Conservation (phyloP, 64 coral and sea anemone genomes). For the Cladopsammia gracilis region DNA sequence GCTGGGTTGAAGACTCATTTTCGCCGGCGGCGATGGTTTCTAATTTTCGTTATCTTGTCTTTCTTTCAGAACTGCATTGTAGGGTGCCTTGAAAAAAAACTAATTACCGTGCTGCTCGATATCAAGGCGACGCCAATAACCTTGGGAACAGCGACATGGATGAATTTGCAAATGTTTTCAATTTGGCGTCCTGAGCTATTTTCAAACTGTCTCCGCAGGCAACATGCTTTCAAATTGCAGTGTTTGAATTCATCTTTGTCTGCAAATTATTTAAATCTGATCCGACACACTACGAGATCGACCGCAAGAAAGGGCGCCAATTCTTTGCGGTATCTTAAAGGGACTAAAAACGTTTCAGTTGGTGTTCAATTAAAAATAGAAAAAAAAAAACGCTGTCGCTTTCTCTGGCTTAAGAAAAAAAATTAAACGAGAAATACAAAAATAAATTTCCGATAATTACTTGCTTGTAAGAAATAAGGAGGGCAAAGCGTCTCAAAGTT, state of each 20-base stretch:
- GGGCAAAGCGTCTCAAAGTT: background rate
- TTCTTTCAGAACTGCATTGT: background rate
- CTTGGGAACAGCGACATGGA: conserved; percentile 10
- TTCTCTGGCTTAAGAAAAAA: background rate
- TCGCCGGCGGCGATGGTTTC: conserved; percentile 22
- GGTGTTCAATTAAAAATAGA: conserved; percentile 36
- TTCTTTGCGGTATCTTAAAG: conserved; percentile 27
- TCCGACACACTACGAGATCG: conserved; percentile 5
- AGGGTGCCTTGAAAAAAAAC: conserved; percentile 34
- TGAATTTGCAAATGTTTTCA: conserved; percentile 23
- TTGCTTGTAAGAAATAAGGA: background rate
- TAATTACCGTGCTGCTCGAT: conserved; percentile 20
- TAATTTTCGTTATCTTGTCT: conserved; percentile 25
- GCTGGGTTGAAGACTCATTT: background rate
- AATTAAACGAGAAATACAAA: background rate
- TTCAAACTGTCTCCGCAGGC: conserved; percentile 51
- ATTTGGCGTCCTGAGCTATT: conserved; percentile 27
- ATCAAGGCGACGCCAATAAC: conserved; percentile 28
- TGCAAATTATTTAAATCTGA: conserved; percentile 64
- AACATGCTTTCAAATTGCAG: conserved; percentile 24
- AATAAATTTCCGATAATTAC: background rate
- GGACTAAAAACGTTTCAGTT: background rate
- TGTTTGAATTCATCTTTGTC: conserved; percentile 45
- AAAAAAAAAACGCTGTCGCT: background rate
- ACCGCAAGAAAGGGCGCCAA: background rate